Percentiles rank a stretch among this genome's conserved stretches.
phyloP scores from a whole-genome alignment of 2,888 invertebrate genomes.

The Chrysotoxum bicinctum region DNA sequence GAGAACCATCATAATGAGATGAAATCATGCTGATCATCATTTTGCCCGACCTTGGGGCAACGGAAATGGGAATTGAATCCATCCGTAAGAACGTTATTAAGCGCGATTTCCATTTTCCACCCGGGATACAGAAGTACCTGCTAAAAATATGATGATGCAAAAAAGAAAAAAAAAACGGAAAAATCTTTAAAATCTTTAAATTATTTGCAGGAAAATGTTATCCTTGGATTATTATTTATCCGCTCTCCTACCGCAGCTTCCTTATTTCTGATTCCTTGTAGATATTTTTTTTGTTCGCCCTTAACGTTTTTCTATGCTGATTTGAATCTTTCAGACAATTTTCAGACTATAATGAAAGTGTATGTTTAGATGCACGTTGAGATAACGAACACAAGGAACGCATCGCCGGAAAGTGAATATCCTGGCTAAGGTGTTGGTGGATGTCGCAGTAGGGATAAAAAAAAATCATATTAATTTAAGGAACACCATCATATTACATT shows the following conservation, averaged over 20 bases:
- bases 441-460: neutral
- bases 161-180: neutral
- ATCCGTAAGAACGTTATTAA: slow-evolving; percentile 41
- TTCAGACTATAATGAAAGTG: slow-evolving; percentile 9
- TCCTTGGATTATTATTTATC: slow-evolving; percentile 54
- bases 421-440: neutral
- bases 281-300: neutral
- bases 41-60: slow-evolving; percentile 37
- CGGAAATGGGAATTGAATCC: slow-evolving; percentile 4
- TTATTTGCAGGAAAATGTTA: slow-evolving; percentile 54
- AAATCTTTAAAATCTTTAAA: slow-evolving; percentile 63
- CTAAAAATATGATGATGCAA: neutral
- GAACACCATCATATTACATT: neutral
- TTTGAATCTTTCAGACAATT: slow-evolving; percentile 51
- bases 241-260: neutral
- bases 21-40: slow-evolving; percentile 63
- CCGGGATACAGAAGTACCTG: neutral
- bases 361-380: slow-evolving; percentile 12
- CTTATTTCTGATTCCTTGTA: neutral
- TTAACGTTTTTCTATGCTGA: slow-evolving; percentile 1
- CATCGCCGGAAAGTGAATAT: slow-evolving; percentile 18
- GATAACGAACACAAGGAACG: slow-evolving; percentile 1
- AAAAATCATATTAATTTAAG: slow-evolving; percentile 4
- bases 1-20: slow-evolving; percentile 18
- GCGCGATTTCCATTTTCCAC: neutral